These are phyloP conservation scores for Sturmia bella DNA, from an alignment of 2,888 invertebrate genomes.

Conservation along the genomic window DNA sequence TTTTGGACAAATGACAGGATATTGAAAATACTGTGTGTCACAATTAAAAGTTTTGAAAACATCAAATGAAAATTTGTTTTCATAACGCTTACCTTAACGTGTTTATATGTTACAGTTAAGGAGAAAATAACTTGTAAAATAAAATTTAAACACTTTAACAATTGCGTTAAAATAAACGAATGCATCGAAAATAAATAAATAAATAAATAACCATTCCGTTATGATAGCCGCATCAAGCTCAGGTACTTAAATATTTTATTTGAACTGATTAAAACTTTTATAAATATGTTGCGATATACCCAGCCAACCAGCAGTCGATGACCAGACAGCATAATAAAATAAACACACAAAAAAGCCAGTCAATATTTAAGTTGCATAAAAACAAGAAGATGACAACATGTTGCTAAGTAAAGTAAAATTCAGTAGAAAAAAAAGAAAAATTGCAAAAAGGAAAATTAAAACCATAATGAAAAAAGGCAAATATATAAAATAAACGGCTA, in stretches of 20 bases:
- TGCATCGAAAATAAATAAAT: too few species aligned
- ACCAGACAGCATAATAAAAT: conserved; percentile 41
- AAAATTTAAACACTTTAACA: too few species aligned
- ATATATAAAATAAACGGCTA: conserved; percentile 27
- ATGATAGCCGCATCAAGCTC: conserved; percentile 3
- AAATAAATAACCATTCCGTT: too few species aligned
- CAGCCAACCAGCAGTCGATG: conserved; percentile 38
- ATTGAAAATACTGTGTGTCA: too few species aligned
- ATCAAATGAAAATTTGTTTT: too few species aligned
- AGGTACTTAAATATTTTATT: neutral
- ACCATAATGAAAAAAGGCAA: conserved; percentile 21
- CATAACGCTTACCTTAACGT: too few species aligned
- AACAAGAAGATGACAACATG: conserved; percentile 36
- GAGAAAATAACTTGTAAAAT: too few species aligned
- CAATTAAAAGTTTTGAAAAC: too few species aligned
- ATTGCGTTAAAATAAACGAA: too few species aligned
- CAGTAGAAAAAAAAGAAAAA: conserved; percentile 20
- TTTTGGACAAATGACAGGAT: too few species aligned
- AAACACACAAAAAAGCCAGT: conserved; percentile 2
- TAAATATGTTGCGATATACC: neutral
- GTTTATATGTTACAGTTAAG: too few species aligned
- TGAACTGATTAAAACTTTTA: conserved; percentile 12
- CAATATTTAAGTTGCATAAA: conserved; percentile 30
- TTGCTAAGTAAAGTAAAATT: conserved; percentile 16
- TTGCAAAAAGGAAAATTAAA: conserved; percentile 48